Conservation (phyloP, 2,888 invertebrate genomes). For the Ochropleura leucogaster region DNA sequence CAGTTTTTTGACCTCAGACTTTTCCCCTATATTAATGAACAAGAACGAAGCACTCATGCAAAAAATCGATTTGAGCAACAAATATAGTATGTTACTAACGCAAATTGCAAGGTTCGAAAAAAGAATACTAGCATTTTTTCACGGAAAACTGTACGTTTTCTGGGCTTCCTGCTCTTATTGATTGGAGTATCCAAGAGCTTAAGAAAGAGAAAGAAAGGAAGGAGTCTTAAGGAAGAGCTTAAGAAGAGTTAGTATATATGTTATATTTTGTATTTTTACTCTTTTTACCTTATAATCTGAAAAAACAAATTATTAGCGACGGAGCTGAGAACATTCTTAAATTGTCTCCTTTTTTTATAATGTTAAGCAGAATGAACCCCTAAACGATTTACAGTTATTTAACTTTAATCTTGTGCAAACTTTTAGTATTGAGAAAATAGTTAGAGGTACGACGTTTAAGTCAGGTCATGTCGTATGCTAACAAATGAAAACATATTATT, state of each 20-base stretch:
- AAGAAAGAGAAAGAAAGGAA: no score
- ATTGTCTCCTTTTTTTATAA: neutral
- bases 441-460: neutral
- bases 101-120: no score
- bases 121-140: neutral
- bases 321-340: neutral
- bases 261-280: neutral
- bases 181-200: neutral
- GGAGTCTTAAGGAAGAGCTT: no score
- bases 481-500: slow-evolving; percentile 10
- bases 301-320: neutral
- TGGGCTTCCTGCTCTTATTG: neutral
- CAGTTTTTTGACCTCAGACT: no score
- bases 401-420: neutral
- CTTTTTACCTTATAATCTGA: neutral
- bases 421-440: neutral
- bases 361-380: neutral
- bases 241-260: neutral
- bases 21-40: no score
- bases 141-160: neutral
- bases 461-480: neutral
- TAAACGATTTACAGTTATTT: neutral
- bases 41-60: no score
- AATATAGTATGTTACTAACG: no score
- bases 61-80: no score